A percentile compares a stretch with the other conserved stretches of the same genome.
These are phyloP conservation scores for Osedax frankpressi DNA, from an alignment of 2,888 invertebrate species.

Conservation along the genomic window DNA sequence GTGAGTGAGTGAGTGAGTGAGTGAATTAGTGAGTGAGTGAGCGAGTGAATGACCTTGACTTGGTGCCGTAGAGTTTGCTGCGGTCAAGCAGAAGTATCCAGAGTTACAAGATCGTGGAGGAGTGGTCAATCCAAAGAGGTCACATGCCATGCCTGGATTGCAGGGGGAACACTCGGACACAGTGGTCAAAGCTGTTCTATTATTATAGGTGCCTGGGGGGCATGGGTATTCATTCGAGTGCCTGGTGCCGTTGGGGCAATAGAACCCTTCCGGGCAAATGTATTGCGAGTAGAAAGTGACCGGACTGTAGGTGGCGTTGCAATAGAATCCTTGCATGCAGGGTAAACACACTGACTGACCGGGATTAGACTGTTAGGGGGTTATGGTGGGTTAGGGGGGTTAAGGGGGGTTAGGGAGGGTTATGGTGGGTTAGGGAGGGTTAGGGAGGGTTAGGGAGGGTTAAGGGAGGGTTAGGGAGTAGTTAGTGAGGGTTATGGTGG, in stretches of 20 bases:
- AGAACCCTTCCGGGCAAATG: slow-evolving; percentile 40
- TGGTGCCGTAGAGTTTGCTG: slow-evolving; percentile 37
- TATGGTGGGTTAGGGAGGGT: background rate
- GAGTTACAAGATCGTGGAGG: slow-evolving; percentile 35
- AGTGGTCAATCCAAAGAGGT: slow-evolving; percentile 33
- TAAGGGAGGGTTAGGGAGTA: too few species aligned
- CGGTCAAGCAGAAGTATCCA: slow-evolving; percentile 37
- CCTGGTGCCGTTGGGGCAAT: slow-evolving; percentile 39
- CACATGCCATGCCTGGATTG: slow-evolving; percentile 42
- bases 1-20: background rate
- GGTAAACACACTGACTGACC: slow-evolving; percentile 33
- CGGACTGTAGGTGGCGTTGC: slow-evolving; percentile 40
- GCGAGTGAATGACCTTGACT: slow-evolving; percentile 9
- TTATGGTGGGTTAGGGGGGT: background rate
- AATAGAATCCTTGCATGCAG: slow-evolving; percentile 38
- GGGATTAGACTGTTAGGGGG: slow-evolving; percentile 28
- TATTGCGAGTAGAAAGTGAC: slow-evolving; percentile 33
- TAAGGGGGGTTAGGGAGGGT: background rate
- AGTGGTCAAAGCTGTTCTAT: slow-evolving; percentile 35
- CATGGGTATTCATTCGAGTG: slow-evolving; percentile 36
- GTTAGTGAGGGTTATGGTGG: too few species aligned
- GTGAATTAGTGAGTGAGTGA: background rate
- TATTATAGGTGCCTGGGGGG: slow-evolving; percentile 40
- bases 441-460: background rate
- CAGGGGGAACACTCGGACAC: slow-evolving; percentile 36